These are phyloP conservation scores for Daboia siamensis DNA, from an alignment of 2,113 vertebrate species.

Conservation along the genomic window DNA sequence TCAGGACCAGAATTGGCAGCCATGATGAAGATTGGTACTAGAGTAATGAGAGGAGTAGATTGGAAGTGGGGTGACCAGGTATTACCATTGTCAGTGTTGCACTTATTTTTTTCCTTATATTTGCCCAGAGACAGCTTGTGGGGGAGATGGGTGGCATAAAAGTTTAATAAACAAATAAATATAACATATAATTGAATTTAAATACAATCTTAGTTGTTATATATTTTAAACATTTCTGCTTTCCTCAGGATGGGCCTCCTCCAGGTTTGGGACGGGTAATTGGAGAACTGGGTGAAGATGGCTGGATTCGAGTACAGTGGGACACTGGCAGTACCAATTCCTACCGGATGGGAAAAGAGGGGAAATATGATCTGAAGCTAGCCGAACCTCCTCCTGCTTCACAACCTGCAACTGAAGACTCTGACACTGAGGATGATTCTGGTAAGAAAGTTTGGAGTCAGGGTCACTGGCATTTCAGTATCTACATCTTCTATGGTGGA, in stretches of 20 bases:
- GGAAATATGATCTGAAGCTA: slow-evolving; percentile 95
- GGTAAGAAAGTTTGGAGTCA: slow-evolving; percentile 67
- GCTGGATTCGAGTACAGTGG: slow-evolving; percentile 98
- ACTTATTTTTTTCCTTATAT: background rate
- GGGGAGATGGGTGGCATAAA: background rate
- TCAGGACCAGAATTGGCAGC: slow-evolving; percentile 95
- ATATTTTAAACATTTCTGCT: background rate
- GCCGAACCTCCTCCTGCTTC: slow-evolving; percentile 84
- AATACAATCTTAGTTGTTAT: background rate
- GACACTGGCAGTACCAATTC: slow-evolving; percentile 98
- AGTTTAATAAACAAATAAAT: background rate
- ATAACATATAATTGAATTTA: background rate
- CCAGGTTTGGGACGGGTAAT: slow-evolving; percentile 96
- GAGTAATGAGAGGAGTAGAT: slow-evolving; percentile 95
- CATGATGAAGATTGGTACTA: slow-evolving; percentile 98
- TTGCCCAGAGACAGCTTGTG: background rate
- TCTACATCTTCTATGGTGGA: background rate
- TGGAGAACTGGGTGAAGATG: slow-evolving; percentile 94
- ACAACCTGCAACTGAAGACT: slow-evolving; percentile 86
- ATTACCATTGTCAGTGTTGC: slow-evolving; percentile 17
- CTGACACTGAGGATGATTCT: slow-evolving; percentile 93
- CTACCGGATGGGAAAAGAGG: slow-evolving; percentile 98
- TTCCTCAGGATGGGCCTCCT: slow-evolving; percentile 88
- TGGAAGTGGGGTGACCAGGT: slow-evolving; percentile 99
- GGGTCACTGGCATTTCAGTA: background rate